These are phyloP conservation scores for Lonchura striata DNA, from an alignment of 2,113 vertebrate genomes.

Conservation along the genomic window DNA sequence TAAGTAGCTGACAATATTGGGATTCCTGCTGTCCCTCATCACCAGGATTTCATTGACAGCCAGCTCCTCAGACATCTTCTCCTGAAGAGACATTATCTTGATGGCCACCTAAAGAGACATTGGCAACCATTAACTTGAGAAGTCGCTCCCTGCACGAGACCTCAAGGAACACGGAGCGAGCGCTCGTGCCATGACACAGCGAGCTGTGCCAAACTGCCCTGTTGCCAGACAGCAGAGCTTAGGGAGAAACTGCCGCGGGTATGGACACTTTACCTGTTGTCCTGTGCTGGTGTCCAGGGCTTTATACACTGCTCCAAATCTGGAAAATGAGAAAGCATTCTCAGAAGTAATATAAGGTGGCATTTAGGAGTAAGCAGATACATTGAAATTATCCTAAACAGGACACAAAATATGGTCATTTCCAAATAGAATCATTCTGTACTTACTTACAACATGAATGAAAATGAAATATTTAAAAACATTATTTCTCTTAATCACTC, in stretches of 20 bases:
- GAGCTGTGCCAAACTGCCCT: neutral
- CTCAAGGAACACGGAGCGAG: no score
- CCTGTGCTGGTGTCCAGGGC: neutral
- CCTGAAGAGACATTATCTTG: neutral
- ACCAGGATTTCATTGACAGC: neutral
- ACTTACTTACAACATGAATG: neutral
- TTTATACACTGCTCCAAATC: neutral
- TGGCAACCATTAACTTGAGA: rapidly evolving
- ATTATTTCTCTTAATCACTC: neutral
- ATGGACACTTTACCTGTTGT: neutral
- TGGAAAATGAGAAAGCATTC: neutral
- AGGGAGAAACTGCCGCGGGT: no score
- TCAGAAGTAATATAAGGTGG: neutral
- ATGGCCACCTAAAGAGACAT: neutral
- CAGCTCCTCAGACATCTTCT: neutral
- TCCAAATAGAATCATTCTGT: neutral
- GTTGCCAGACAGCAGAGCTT: neutral
- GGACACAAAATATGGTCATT: neutral
- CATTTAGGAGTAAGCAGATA: neutral
- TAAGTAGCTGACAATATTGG: no score
- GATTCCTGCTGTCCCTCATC: neutral
- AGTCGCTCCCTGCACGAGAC: neutral
- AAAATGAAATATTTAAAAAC: neutral
- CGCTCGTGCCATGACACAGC: rapidly evolving
- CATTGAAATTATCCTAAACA: neutral